phyloP scores from a whole-genome alignment of 2,113 vertebrate species.

The Typhlomys cinereus region DNA sequence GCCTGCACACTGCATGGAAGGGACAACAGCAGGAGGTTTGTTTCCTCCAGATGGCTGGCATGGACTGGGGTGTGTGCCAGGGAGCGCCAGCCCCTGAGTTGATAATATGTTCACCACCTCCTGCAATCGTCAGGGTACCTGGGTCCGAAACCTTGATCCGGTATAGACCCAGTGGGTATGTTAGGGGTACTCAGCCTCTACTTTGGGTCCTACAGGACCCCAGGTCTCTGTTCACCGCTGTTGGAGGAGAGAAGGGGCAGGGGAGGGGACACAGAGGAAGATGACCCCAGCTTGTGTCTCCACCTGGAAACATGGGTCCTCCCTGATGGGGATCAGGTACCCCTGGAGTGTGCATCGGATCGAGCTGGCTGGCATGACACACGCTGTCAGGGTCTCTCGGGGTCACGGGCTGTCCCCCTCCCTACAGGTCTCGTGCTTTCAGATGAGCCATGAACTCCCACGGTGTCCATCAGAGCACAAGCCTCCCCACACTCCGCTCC shows the following conservation, averaged over 20 bases:
- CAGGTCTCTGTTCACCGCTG: not conserved
- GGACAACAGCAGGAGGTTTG: not conserved
- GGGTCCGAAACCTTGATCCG: too few relatives aligned
- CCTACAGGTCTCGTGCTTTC: not conserved
- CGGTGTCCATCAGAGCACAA: not conserved
- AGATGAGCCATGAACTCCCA: not conserved
- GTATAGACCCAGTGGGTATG: not conserved
- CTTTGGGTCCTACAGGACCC: not conserved
- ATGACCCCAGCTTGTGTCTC: not conserved
- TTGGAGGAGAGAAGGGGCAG: not conserved
- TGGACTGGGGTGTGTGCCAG: not conserved
- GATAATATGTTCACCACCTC: not conserved
- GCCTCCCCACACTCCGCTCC: not conserved
- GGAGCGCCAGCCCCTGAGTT: accelerated
- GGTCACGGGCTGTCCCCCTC: not conserved
- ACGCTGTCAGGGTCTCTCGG: not conserved
- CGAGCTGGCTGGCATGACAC: not conserved
- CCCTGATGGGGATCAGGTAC: not conserved
- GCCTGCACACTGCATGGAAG: not conserved
- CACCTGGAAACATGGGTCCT: not conserved
- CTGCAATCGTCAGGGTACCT: not conserved
- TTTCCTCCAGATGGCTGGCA: not conserved
- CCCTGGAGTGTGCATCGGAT: not conserved
- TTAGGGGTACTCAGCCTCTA: not conserved
- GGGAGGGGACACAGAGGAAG: not conserved